Conservation (phyloP, 2,113 vertebrate genomes). For the Oceanites oceanicus region DNA sequence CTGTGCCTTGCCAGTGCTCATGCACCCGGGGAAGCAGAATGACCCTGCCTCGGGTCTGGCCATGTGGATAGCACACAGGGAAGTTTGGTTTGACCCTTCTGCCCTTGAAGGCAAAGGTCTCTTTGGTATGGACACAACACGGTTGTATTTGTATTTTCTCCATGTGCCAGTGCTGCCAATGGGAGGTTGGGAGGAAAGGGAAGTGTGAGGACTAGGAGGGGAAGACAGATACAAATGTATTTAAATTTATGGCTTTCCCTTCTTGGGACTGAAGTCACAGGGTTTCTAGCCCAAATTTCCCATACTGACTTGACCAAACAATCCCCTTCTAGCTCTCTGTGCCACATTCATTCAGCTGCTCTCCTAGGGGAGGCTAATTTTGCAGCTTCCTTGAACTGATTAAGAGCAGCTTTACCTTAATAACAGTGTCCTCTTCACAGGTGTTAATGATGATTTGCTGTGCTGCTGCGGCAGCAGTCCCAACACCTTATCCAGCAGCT, state of each 20-base stretch:
- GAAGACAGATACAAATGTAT: neutral
- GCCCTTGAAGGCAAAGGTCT: neutral
- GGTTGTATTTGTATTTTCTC: neutral
- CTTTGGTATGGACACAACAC: neutral
- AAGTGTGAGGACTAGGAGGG: neutral
- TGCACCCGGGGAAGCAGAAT: neutral
- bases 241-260: neutral
- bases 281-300: neutral
- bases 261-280: neutral
- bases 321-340: neutral
- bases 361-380: neutral
- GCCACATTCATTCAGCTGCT: neutral
- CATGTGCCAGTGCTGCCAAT: neutral
- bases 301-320: neutral
- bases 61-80: accelerated
- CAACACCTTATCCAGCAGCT: neutral
- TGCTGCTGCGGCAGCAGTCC: accelerated
- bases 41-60: accelerated
- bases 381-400: neutral
- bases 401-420: slow-evolving; percentile 6
- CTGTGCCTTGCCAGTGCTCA: neutral
- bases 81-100: neutral
- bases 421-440: neutral
- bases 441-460: neutral
- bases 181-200: neutral